Conservation (phyloP, 2,113 vertebrate species). For the Lepidothrix coronata region DNA sequence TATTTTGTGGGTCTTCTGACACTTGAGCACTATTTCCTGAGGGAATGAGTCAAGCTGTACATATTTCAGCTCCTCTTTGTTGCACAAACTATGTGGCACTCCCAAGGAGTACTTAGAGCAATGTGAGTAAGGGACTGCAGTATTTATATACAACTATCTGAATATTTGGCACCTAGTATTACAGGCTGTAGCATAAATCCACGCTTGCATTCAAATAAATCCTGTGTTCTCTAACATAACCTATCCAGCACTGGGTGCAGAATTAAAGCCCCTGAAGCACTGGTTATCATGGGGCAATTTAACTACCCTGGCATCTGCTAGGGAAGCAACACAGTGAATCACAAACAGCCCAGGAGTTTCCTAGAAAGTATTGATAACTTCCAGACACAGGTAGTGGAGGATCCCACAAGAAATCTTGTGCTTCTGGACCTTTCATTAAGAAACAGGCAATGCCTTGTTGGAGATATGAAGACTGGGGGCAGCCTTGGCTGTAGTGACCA, state of each 20-base stretch:
- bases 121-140: neutral
- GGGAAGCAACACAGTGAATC: neutral
- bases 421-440: neutral
- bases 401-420: neutral
- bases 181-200: neutral
- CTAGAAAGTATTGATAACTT: neutral
- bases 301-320: neutral
- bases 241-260: neutral
- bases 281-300: neutral
- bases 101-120: constrained; percentile 7
- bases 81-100: neutral
- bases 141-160: neutral
- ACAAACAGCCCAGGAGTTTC: neutral
- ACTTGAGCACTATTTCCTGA: constrained; percentile 14
- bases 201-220: neutral
- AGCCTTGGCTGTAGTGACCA: neutral
- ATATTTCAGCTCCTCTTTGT: constrained; percentile 45
- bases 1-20: constrained; percentile 50
- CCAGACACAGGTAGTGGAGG: too few species aligned
- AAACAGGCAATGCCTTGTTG: neutral
- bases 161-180: neutral
- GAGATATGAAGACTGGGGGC: rapidly evolving
- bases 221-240: neutral
- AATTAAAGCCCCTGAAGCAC: neutral
- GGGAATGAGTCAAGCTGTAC: neutral